Conservation (phyloP, 2,888 invertebrate species). For the Mantis religiosa region DNA sequence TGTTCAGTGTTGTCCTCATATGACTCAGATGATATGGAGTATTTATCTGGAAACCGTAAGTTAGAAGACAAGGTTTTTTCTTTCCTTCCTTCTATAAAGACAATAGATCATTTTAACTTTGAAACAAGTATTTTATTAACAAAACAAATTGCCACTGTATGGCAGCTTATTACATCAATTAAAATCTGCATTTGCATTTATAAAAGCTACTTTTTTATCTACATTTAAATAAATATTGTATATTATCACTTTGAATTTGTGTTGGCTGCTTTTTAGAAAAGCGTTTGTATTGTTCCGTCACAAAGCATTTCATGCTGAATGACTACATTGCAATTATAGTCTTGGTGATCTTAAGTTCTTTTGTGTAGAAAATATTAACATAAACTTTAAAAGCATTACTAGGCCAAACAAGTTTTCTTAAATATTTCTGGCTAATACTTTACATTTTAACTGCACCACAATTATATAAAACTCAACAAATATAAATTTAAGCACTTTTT, state of each 20-base stretch:
- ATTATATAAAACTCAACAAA: no score
- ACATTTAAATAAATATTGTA: neutral
- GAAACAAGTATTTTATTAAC: neutral
- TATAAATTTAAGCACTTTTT: no score
- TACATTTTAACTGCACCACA: no score
- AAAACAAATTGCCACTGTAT: neutral
- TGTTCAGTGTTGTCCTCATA: no score
- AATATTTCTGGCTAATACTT: no score
- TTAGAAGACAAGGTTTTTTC: no score
- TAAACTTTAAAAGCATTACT: no score
- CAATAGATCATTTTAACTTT: neutral
- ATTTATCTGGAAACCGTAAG: no score
- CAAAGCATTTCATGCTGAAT: neutral
- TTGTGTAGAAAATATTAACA: no score
- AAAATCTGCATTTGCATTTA: neutral
- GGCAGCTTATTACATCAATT: neutral
- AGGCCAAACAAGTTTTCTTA: no score
- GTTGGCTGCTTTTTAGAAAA: neutral
- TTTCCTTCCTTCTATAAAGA: neutral
- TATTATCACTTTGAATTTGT: neutral
- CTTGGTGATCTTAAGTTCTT: neutral
- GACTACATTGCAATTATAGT: neutral
- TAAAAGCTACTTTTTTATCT: neutral
- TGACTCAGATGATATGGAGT: no score
- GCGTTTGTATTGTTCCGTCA: neutral